These are phyloP conservation scores for Anarsia innoxiella DNA, from an alignment of 2,888 invertebrate genomes.

Conservation along the genomic window DNA sequence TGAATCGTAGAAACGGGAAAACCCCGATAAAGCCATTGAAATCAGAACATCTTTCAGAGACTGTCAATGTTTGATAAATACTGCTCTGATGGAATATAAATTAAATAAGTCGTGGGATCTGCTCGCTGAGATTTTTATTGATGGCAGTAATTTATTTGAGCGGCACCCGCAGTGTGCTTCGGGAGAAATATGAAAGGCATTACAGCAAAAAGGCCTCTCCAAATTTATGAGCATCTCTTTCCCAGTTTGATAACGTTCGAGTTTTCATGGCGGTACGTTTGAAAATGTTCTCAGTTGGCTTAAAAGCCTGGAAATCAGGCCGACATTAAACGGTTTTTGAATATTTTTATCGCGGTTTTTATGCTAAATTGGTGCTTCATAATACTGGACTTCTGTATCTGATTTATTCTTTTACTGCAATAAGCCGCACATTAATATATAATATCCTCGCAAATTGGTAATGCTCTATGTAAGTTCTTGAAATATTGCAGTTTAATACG, in stretches of 20 bases:
- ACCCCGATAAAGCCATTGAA: no score
- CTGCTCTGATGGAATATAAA: conserved; percentile 68
- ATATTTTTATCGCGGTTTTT: conserved; percentile 10
- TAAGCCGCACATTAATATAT: no score
- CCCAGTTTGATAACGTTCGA: conserved; percentile 60
- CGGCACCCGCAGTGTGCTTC: conserved; percentile 68
- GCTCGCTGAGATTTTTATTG: conserved; percentile 70
- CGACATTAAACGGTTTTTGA: conserved; percentile 22
- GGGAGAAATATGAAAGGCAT: conserved; percentile 73
- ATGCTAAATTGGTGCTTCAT: no score
- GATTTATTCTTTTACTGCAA: no score
- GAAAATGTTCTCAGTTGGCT: conserved; percentile 44
- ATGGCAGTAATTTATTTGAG: conserved; percentile 72
- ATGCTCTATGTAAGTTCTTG: no score
- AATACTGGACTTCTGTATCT: no score
- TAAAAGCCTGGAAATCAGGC: conserved; percentile 40
- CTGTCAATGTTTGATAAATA: conserved; percentile 65
- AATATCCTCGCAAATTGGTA: no score
- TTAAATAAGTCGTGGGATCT: conserved; percentile 71
- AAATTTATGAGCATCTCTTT: conserved; percentile 70
- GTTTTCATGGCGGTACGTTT: conserved; percentile 42
- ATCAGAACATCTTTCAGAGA: conserved; percentile 33
- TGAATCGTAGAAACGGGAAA: no score
- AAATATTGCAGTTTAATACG: no score
- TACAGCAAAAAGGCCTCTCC: conserved; percentile 70